phyloP scores from a whole-genome alignment of 2,888 invertebrate genomes.

The Cephonodes hylas region DNA sequence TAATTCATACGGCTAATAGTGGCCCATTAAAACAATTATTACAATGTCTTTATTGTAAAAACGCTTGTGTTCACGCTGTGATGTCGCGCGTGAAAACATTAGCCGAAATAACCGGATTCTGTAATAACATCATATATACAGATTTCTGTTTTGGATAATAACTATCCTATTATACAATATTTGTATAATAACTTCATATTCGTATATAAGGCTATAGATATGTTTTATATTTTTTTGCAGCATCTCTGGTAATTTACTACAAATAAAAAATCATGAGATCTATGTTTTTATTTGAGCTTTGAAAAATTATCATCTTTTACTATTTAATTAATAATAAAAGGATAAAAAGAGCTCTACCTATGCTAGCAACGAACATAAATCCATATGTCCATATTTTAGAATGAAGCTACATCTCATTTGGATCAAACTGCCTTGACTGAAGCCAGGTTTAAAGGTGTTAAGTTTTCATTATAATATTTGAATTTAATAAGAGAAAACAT shows the following conservation, averaged over 20 bases:
- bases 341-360: too few species aligned
- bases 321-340: too few species aligned
- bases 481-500: too few species aligned
- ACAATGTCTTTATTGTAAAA: constrained; percentile 66
- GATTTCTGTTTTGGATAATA: constrained; percentile 11
- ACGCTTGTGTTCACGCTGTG: constrained; percentile 43
- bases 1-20: constrained; percentile 52
- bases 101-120: constrained; percentile 53
- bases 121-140: constrained; percentile 52
- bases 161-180: constrained; percentile 23
- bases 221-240: background rate
- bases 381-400: too few species aligned
- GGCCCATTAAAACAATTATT: constrained; percentile 67
- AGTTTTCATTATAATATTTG: too few species aligned
- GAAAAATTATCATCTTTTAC: too few species aligned
- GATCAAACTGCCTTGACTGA: too few species aligned
- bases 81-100: constrained; percentile 58
- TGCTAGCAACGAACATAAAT: too few species aligned
- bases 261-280: too few species aligned
- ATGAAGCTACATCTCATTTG: too few species aligned
- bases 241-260: background rate
- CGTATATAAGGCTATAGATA: background rate
- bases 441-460: too few species aligned
- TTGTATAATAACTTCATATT: background rate
- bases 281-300: too few species aligned